phyloP scores from a whole-genome alignment of 2,888 invertebrate genomes.

The Formica aserva region DNA sequence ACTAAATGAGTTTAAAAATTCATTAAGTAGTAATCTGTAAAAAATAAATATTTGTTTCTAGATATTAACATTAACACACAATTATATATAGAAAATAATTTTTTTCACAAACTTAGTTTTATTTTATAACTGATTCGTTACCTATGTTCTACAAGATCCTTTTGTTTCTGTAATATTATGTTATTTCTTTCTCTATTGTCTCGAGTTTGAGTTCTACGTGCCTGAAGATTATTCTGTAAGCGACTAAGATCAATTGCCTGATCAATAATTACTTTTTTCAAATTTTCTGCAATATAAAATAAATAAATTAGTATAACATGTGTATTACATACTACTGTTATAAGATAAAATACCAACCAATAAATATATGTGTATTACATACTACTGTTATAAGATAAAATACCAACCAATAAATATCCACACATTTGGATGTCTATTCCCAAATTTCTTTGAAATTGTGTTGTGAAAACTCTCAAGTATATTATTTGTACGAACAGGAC shows the following conservation, averaged over 20 bases:
- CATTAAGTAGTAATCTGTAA: neutral
- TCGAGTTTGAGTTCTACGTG: constrained; percentile 2
- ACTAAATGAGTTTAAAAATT: constrained; percentile 7
- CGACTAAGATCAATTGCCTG: constrained; percentile 12
- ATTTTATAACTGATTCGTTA: neutral
- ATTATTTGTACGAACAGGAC: neutral
- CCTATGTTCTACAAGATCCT: neutral
- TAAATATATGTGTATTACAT: neutral
- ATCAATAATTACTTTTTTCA: constrained; percentile 16
- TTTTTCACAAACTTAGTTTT: neutral
- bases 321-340: too few relatives aligned
- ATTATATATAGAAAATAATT: neutral
- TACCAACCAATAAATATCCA: neutral
- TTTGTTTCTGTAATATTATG: neutral
- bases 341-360: neutral
- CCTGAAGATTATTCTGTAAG: constrained; percentile 5
- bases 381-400: neutral
- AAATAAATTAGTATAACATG: too few relatives aligned
- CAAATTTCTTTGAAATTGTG: neutral
- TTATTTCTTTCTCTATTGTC: neutral
- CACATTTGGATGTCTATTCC: neutral
- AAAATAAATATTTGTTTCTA: neutral
- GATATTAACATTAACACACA: neutral
- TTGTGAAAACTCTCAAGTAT: neutral
- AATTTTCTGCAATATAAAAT: neutral